Base-by-base conservation (phyloP, 2,113 vertebrate species). In the Mirounga angustirostris region DNA sequence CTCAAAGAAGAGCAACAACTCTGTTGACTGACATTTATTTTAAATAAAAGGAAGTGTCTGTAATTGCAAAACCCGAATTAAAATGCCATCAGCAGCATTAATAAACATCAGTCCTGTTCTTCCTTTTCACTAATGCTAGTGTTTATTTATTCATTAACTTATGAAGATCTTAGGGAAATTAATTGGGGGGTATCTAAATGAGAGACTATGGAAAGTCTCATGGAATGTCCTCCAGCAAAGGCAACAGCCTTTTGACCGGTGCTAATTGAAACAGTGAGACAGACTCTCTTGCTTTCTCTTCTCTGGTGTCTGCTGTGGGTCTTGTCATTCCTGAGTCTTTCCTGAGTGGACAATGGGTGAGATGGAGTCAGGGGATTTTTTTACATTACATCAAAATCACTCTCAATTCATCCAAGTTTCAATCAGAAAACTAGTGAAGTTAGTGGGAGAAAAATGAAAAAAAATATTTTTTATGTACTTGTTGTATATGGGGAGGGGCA, bases 11-110 rank as follows among this genome's bases (percentile, higher is more conserved):
- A 88, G 59, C 67, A 91, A 65, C 56, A 76, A 93, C 58, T 95
- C 76, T 54, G 84, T 94, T 84, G 58, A 50, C 83, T 85, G 96
- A 85, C 7, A 67, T 96, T 97, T 98, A 13, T 97, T 98, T 98
- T 96, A 97, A 98, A 92, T 36, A 90, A 96, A 96, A 97, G 58
- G 10, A 98, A 98, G 95, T 36, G 14, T 19, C 33, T 97, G 24
- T 76, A 93, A 98, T 92, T 96, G 89, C 50, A 97, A 85, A 33
- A 18, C 24, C 76, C 8, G 81, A 96, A 98, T 98, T 98, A 97
- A 98, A 98, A 96, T 78, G 5, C 50, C n/a, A 73, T 92, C 46
- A 83, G 63, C 54, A 0, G 6, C 36, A 96, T 98, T 87, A 94
- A 93, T 89, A 93, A 98, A 93, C 50, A 83, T 93, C 28, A 88